Base-by-base conservation (phyloP, 2,113 vertebrate genomes). In the Anolis sagrei region DNA sequence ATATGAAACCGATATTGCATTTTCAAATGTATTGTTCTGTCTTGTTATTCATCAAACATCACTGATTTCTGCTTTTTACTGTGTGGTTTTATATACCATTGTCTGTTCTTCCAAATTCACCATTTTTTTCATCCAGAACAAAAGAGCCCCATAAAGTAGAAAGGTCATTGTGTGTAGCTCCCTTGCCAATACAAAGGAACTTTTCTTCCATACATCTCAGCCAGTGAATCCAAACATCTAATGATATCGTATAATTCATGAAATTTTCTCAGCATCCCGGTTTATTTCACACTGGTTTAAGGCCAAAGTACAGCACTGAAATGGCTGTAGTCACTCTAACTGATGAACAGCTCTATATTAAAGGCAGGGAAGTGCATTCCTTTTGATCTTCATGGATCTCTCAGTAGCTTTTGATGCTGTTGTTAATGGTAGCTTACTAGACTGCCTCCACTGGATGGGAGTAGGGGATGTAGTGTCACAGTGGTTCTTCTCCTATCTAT, bases 1-100 rank as follows among this genome's bases (percentile, higher is more conserved):
- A 79, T 76, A 64, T 76, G 58, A 83, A 83, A 83, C 75, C 58
- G 64, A 76, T 83, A 76, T 76, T 76, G 61, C 74, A 34, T 32
- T 76, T 76, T 83, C 82, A 49, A 48, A 10, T 64, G 36, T 29
- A 27, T 29, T 76, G 75, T 64, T 72, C 72, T 34, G 61, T 62
- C 73, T 39, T 83, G 27, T 76, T n/a, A 32, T 76, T 32, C 48
- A 72, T 29, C 58, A 64, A 48, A 48, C 10, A 21, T 83, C 82
- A 83, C 76, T 76, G 72, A 83, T 76, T 64, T 75, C 25, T 58
- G 39, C 39, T 83, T 76, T 64, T 64, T 79, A 21, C 32, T 79
- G 58, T 39, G 16, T 76, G 82, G 9, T 64, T 64, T 83, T 54
- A 23, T 83, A 75, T 75, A 75, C 39, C 39, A 44, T 44, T 44